A percentile compares a stretch with the other conserved stretches of the same genome.
Evolutionary conservation across 2,113 vertebrate genomes (phyloP).

Genomic region (Cryptotis parvus): DNA sequence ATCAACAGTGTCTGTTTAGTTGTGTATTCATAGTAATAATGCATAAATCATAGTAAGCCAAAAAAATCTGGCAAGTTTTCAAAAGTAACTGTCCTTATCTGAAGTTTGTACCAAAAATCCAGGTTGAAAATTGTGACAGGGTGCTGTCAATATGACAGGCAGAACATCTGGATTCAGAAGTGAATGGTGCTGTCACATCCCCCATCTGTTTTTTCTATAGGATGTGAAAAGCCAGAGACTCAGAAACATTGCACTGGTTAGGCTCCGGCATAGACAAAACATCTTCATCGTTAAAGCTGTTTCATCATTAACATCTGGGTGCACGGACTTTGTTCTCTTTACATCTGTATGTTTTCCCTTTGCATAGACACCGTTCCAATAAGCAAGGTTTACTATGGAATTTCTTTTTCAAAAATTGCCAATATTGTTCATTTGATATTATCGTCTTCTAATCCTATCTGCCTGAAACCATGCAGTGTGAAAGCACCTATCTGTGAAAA

Average conservation of each 20-base stretch:
- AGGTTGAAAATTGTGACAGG: slow-evolving; percentile 39
- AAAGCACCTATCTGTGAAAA: slow-evolving; percentile 35
- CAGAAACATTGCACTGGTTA: slow-evolving; percentile 44
- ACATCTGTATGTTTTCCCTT: slow-evolving; percentile 31
- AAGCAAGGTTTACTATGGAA: background rate
- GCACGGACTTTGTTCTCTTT: slow-evolving; percentile 36
- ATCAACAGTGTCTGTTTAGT: background rate
- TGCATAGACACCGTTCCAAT: background rate
- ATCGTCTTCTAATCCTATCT: slow-evolving; percentile 12
- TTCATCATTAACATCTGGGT: slow-evolving; percentile 56
- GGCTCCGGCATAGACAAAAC: slow-evolving; percentile 53
- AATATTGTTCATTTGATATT: slow-evolving; percentile 33
- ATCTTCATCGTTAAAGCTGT: slow-evolving; percentile 29
- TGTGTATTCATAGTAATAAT: background rate
- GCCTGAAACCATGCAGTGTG: slow-evolving; percentile 3
- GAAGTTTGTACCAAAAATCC: slow-evolving; percentile 49
- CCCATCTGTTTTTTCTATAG: slow-evolving; percentile 72
- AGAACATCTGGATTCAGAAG: slow-evolving; percentile 70
- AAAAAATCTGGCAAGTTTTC: slow-evolving; percentile 25
- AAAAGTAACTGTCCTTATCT: background rate
- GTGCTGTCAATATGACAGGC: slow-evolving; percentile 55
- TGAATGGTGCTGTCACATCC: slow-evolving; percentile 58
- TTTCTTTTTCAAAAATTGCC: slow-evolving; percentile 39
- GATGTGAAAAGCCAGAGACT: slow-evolving; percentile 36
- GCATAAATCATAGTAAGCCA: background rate